phyloP scores from a whole-genome alignment of 2,113 vertebrate genomes.

The Hepsetus odoe region DNA sequence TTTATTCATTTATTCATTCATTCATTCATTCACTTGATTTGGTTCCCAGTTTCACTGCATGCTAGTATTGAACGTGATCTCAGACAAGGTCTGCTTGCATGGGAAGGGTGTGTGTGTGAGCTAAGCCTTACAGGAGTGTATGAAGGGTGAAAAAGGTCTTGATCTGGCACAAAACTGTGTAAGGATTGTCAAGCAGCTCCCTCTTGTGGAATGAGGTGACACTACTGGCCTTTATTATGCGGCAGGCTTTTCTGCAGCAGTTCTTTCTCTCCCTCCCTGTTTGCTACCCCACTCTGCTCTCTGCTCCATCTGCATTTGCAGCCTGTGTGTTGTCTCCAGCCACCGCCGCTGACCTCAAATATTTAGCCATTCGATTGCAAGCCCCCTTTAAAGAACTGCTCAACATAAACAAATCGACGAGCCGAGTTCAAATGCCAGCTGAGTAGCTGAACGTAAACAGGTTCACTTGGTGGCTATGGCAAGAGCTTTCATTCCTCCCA shows the following conservation, averaged over 20 bases:
- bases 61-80: neutral
- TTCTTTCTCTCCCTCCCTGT: slow-evolving; percentile 29
- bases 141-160: slow-evolving; percentile 39
- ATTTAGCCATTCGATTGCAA: slow-evolving; percentile 76
- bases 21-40: no score
- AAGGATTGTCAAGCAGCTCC: slow-evolving; percentile 93
- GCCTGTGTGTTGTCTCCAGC: slow-evolving; percentile 45
- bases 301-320: slow-evolving; percentile 57
- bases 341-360: slow-evolving; percentile 72
- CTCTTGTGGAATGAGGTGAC: slow-evolving; percentile 86
- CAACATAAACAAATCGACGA: slow-evolving; percentile 69
- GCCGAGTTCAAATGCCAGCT: slow-evolving; percentile 73
- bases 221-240: slow-evolving; percentile 46
- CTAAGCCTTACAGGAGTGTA: neutral
- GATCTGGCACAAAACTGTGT: slow-evolving; percentile 39
- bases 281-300: slow-evolving; percentile 20
- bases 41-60: neutral
- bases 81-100: neutral
- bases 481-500: slow-evolving; percentile 41
- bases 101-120: neutral
- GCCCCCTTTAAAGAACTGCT: slow-evolving; percentile 69
- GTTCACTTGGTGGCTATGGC: slow-evolving; percentile 64
- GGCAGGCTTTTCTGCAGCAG: slow-evolving; percentile 34
- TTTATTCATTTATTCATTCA: no score
- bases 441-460: slow-evolving; percentile 73